phyloP scores from a whole-genome alignment of 2,888 invertebrate species.

The Lithodes maja region DNA sequence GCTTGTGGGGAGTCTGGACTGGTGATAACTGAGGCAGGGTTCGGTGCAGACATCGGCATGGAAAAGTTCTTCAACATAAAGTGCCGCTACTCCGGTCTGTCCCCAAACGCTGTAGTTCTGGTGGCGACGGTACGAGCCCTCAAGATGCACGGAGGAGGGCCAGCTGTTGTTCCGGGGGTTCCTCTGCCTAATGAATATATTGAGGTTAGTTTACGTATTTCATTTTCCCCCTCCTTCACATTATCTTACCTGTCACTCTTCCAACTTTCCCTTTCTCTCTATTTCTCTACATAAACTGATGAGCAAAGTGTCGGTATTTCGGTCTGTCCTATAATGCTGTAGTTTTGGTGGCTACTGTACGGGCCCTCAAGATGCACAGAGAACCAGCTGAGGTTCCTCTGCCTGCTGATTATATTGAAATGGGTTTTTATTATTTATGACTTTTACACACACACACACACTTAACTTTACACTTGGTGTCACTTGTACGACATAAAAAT shows the following conservation, averaged over 20 bases:
- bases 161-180: slow-evolving; percentile 88
- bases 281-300: background rate
- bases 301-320: slow-evolving; percentile 88
- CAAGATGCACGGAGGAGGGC: slow-evolving; percentile 99
- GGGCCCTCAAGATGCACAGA: slow-evolving; percentile 99
- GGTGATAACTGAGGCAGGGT: slow-evolving; percentile 98
- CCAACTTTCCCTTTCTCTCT: slow-evolving; percentile 7
- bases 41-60: slow-evolving; percentile 98
- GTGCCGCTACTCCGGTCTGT: slow-evolving; percentile 89
- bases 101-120: slow-evolving; percentile 92
- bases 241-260: background rate
- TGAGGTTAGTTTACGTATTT: slow-evolving; percentile 73
- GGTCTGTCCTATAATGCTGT: slow-evolving; percentile 90
- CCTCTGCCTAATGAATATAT: slow-evolving; percentile 89
- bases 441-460: no score
- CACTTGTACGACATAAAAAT: no score
- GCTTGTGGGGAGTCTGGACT: slow-evolving; percentile 93
- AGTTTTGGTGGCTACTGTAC: slow-evolving; percentile 93
- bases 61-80: slow-evolving; percentile 99
- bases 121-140: slow-evolving; percentile 95
- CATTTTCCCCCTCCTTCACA: background rate
- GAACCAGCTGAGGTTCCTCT: slow-evolving; percentile 90
- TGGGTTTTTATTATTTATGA: slow-evolving; percentile 64
- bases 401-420: slow-evolving; percentile 85
- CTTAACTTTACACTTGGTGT: no score